Conservation (phyloP, 2,888 invertebrate species). For the Torymus tubicola region DNA sequence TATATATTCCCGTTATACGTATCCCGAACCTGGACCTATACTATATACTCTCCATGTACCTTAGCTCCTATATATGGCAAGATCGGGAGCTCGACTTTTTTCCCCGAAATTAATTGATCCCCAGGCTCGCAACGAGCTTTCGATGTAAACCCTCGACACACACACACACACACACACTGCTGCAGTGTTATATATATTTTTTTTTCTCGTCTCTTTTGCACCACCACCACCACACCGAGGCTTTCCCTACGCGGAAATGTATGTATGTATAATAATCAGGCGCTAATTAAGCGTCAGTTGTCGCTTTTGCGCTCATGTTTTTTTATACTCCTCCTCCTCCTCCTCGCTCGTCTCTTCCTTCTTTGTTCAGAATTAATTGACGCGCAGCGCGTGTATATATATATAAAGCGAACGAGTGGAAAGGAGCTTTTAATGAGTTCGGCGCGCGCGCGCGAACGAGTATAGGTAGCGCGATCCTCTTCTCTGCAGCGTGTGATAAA, state of each 20-base stretch:
- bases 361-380: conserved; percentile 39
- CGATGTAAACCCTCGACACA: background rate
- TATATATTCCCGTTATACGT: too few relatives aligned
- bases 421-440: conserved; percentile 46
- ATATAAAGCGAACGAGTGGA: background rate
- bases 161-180: too few relatives aligned
- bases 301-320: background rate
- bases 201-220: background rate
- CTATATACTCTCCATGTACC: background rate
- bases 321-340: background rate
- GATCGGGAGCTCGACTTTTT: conserved; percentile 5
- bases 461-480: too few relatives aligned
- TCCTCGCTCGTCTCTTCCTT: background rate
- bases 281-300: conserved; percentile 31
- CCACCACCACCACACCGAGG: background rate
- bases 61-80: background rate
- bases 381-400: background rate
- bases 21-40: too few relatives aligned
- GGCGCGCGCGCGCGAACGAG: background rate
- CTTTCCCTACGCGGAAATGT: background rate
- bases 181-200: too few relatives aligned
- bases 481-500: conserved; percentile 21
- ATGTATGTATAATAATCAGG: conserved; percentile 27
- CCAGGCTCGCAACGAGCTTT: background rate
- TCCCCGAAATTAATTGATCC: conserved; percentile 14